phyloP scores from a whole-genome alignment of 2,888 invertebrate species.

The Allophyes oxyacanthae region DNA sequence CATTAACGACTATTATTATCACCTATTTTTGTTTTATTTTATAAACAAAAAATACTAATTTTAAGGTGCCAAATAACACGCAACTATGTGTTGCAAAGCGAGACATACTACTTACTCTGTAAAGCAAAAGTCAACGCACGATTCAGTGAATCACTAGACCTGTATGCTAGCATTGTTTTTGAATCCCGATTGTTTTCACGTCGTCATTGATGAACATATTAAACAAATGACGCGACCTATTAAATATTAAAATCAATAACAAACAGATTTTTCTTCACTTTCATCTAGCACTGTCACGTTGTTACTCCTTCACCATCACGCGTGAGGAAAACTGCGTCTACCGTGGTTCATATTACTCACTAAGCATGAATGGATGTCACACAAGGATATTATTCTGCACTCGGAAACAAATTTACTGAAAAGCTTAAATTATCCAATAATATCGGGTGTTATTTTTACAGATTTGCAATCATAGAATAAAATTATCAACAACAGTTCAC shows the following conservation, averaged over 20 bases:
- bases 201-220: conserved; percentile 70
- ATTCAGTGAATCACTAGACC: conserved; percentile 76
- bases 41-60: conserved; percentile 52
- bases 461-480: no score
- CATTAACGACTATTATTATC: conserved; percentile 67
- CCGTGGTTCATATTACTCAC: not conserved
- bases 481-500: no score
- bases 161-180: conserved; percentile 81
- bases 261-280: conserved; percentile 35
- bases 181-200: conserved; percentile 77
- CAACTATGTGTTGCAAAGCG: conserved; percentile 67
- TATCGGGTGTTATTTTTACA: no score
- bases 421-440: no score
- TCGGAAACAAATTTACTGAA: no score
- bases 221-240: conserved; percentile 72
- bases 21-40: conserved; percentile 50
- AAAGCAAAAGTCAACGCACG: conserved; percentile 66
- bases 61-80: conserved; percentile 61
- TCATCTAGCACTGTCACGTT: conserved; percentile 33
- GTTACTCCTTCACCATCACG: conserved; percentile 7
- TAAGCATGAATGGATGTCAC: not conserved
- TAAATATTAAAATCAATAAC: conserved; percentile 53
- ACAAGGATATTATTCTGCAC: not conserved
- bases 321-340: not conserved
- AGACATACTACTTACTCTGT: conserved; percentile 68